Base-by-base conservation (phyloP, 2,888 invertebrate genomes). In the Beris morrisii region DNA sequence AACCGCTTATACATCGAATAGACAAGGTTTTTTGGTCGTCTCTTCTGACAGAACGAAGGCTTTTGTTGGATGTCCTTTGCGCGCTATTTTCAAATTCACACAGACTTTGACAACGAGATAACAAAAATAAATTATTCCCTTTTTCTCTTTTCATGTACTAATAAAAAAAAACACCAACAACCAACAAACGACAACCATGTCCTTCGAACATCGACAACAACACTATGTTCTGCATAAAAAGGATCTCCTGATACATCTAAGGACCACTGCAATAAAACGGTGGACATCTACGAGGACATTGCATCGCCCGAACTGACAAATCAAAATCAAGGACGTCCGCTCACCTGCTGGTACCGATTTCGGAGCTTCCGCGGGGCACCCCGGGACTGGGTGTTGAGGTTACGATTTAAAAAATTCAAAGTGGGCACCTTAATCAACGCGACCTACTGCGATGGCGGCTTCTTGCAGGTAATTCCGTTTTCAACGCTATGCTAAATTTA, bases 211-310 rank as follows among this genome's bases (percentile, higher is more conserved):
- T 61, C 46, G 50, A 52, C 61, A 61, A 52, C 61, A 50, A 31
- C 30, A 59, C 46, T 50, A 61, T 61, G 61, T 61, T 50, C 61
- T 46, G 56, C 32, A 67, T 53, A 66, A 69, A 67, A 66, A 64
- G 69, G 68, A 64, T 75, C 77, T 7, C 73, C 76, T 70, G 80
- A 80, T 71, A 72, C 75, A 61, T 73, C 74, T 78, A 86, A 91
- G 74, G 93, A 93, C 82, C 92, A 93, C 78, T 95, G 95, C 83
- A 95, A 95, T 83, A 94, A 94, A 82, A 95, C 95, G 11, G 94
- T 95, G 73, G 94, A 94, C 76, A 92, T 95, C 71, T 94, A 94
- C 81, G 94, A 95, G 77, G 93, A 94, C 77, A 92, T 95, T 55
- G 89, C 92, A 22, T 93, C 92, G 70, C 95, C 95, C 32, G 90